Base-by-base conservation (phyloP, 2,113 vertebrate genomes). In the Epinephelus fuscoguttatus region DNA sequence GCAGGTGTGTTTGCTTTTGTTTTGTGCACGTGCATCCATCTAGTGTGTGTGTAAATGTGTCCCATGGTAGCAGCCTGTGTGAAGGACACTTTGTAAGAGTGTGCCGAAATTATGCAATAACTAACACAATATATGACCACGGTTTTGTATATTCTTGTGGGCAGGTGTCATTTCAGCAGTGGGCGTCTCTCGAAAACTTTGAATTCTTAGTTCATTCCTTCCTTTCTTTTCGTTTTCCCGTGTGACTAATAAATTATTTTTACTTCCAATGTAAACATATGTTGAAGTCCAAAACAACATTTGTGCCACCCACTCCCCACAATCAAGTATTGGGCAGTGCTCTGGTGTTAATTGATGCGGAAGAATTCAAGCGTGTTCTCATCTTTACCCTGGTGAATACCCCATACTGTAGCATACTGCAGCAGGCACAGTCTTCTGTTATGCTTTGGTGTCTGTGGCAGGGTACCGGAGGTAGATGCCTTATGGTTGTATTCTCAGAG, bases 1-100 rank as follows among this genome's bases (percentile, higher is more conserved):
- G 63, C 88, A 89, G 85, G 84, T 90, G 83, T 78, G 82, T 80
- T 88, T 84, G 75, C 61, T 63, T 75, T 84, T 52, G 60, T 64
- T 60, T 70, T 55, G 53, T 50, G 53, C 73, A 64, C 80, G 82
- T 80, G 69, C 75, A 62, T 81, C 37, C 64, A 71, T 71, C 27
- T 11, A 25, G 53, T 0, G 1, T 37, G 42, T 81, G 52, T 70
- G 57, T 60, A 7, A 27, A 21, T 49, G 33, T 56, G 30, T 73
- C 47, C 25, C 25, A 1, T 3, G 2, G 23, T 49, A 50, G 19
- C 45, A 62, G n/a, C 25, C 25, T n/a, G 66, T 66, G 70, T 19
- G 15, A 60, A 40, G 30, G 42, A 66, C 15, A 59, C 33, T 60
- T 49, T 52, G 8, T n/a, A 69, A 45, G 49, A 57, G 50, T 11